Evolutionary conservation across 2,113 vertebrate genomes (phyloP).

Genomic region (Phoxinus phoxinus): DNA sequence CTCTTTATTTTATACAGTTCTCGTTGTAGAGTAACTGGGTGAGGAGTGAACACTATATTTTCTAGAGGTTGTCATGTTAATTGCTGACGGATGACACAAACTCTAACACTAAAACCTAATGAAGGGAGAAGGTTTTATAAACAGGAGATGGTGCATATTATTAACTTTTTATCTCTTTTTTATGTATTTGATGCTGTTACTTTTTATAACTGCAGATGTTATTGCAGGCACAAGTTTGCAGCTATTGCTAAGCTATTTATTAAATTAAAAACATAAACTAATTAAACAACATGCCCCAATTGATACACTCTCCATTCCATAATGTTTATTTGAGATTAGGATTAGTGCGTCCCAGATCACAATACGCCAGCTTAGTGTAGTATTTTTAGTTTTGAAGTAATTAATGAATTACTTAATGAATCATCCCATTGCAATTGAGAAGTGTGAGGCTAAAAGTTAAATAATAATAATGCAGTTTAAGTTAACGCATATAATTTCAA

Average conservation of each 20-base stretch:
- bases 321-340: not conserved
- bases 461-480: not conserved
- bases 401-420: not conserved
- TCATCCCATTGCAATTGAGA: not conserved
- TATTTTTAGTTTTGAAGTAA: not conserved
- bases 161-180: slow-evolving; percentile 1
- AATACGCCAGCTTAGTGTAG: not conserved
- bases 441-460: not conserved
- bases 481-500: not conserved
- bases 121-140: slow-evolving; percentile 6
- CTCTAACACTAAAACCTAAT: not conserved
- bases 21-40: not conserved
- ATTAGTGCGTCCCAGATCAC: not conserved
- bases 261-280: not conserved
- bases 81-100: not conserved
- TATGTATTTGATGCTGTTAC: not conserved
- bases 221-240: not conserved
- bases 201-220: slow-evolving; percentile 18
- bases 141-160: not conserved
- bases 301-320: not conserved
- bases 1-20: not conserved
- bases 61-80: not conserved
- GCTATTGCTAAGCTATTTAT: not conserved
- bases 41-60: not conserved
- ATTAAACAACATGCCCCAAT: not conserved